These are phyloP conservation scores for Cheirogaleus major DNA, from an alignment of 2,797 vertebrate species.

Conservation along the genomic window DNA sequence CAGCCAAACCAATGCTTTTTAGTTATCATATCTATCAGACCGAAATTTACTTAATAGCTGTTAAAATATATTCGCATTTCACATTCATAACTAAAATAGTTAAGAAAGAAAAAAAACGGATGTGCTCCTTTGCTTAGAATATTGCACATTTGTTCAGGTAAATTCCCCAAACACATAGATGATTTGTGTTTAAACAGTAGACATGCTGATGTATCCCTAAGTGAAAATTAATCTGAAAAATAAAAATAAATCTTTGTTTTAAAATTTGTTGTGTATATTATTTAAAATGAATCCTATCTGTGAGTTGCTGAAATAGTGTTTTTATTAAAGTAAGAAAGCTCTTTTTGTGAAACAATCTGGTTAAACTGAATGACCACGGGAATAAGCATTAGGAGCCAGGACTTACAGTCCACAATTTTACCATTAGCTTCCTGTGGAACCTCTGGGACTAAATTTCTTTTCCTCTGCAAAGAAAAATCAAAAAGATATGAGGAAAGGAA, in stretches of 20 bases:
- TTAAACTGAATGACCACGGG: neutral
- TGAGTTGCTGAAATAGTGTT: neutral
- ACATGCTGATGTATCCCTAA: neutral
- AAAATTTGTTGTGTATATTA: neutral
- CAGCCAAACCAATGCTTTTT: neutral
- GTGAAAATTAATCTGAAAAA: constrained; percentile 38
- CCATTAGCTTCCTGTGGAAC: neutral
- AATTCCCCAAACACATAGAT: neutral
- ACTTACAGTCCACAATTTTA: neutral
- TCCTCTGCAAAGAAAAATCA: neutral
- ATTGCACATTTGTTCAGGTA: constrained; percentile 30
- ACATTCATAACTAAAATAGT: neutral
- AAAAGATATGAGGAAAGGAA: constrained; percentile 4
- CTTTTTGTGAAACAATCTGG: neutral
- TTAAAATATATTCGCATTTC: constrained; percentile 16
- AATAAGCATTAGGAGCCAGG: neutral
- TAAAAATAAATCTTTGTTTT: constrained; percentile 7
- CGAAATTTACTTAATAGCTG: neutral
- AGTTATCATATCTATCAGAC: neutral
- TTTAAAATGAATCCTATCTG: neutral
- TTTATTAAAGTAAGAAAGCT: neutral
- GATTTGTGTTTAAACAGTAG: neutral
- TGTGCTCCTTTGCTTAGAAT: neutral
- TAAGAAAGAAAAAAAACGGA: neutral
- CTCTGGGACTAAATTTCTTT: constrained; percentile 27